Evolutionary conservation across 2,888 invertebrate genomes (phyloP).

Genomic region (Caenorhabditis japonica): DNA sequence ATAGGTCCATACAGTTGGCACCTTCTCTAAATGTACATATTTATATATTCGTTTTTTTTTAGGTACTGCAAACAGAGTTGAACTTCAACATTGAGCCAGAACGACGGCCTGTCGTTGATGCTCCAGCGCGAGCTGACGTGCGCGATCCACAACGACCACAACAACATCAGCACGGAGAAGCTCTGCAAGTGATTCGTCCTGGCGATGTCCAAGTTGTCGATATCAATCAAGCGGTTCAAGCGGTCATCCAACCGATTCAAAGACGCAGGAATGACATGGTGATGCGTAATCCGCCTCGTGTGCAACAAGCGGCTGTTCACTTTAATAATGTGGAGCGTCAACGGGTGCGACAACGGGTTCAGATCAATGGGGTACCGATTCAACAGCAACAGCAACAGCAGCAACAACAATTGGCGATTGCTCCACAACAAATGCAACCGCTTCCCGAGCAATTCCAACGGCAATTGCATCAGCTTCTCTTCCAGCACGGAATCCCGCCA

Average conservation of each 20-base stretch:
- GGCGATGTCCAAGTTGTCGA: neutral
- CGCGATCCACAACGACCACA: too few species aligned
- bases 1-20: too few species aligned
- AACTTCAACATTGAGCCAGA: too few species aligned
- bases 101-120: too few species aligned
- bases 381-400: neutral
- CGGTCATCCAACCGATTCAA: too few species aligned
- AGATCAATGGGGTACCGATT: neutral
- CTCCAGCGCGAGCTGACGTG: too few species aligned
- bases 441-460: neutral
- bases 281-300: neutral
- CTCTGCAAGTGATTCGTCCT: neutral
- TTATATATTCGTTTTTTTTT: too few species aligned
- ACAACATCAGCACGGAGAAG: neutral
- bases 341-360: neutral
- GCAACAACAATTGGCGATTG: neutral
- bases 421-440: too few species aligned
- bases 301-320: neutral
- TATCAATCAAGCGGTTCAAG: neutral
- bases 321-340: slow-evolving; percentile 13
- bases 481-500: neutral
- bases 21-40: too few species aligned
- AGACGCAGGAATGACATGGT: neutral
- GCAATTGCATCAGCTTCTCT: neutral
- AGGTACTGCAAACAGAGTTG: too few species aligned